Base-by-base conservation (phyloP, 1,140 invertebrate species). In the Protaetia brevitarsis region DNA sequence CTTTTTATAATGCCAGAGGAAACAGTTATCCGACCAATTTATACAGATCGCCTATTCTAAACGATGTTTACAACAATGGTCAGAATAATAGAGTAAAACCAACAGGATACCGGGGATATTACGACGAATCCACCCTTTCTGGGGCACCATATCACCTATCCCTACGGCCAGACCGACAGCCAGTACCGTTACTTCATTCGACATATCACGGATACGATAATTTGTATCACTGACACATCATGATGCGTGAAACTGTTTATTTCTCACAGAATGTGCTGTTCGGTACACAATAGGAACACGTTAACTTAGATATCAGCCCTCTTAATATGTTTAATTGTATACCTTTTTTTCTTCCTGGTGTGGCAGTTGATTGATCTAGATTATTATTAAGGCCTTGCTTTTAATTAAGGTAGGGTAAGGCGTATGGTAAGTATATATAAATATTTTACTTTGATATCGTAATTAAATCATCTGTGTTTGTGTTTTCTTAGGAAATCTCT, bases 201-300 rank as follows among this genome's bases (percentile, higher is more conserved):
- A 19, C 29, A 36, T 62, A 62, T 36, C 60, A 62, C 30, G 60
- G 60, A 34, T 62, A 62, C 60, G 60, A 62, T 62, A 62, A 62
- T 62, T 62, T 62, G 31, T 62, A 62, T 36, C 30, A 62, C 29
- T 62, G 30, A 62, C 60, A 62, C 41, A 8, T 51, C 19, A 23
- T 19, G 16, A 51, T 19, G 5, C 19, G 41, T 23, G 26, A 51
- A 51, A 51, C 41, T 51, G 5, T 51, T 51, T 51, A 51, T 51
- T 51, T 51, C 41, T 51, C 41, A 51, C 41, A 51, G 19, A 51
- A 19, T 19, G 41, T 51, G 41, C 26, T 16, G 41, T 51, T 51
- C 26, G 11, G 41, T 51, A 7, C 26, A 51, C 16, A 51, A 51
- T 51, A 21, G 41, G 5, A 10, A 19, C 16, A 8, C 6, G 11